Evolutionary conservation across 2,888 invertebrate genomes (phyloP).

Genomic region (Erebia palarica): DNA sequence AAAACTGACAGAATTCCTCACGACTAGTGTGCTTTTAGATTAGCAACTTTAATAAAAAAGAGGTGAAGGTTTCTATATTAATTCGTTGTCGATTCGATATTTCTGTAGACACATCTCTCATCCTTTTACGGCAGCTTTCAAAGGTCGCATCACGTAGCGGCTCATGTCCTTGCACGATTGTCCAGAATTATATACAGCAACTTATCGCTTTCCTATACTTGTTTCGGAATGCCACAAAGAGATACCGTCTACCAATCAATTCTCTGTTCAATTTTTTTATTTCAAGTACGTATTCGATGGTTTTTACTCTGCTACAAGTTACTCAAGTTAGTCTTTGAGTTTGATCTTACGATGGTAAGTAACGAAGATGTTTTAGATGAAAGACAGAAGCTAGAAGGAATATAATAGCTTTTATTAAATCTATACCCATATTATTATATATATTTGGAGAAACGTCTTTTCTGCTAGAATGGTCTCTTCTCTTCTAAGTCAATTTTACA

Average conservation of each 20-base stretch:
- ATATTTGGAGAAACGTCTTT: too few species aligned
- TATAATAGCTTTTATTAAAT: too few species aligned
- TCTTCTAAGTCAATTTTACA: too few species aligned
- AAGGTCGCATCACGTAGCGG: not conserved
- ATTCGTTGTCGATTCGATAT: constrained; percentile 4
- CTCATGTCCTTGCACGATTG: not conserved
- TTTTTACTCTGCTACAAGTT: not conserved
- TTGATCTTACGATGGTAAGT: not conserved
- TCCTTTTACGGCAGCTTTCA: constrained; percentile 10
- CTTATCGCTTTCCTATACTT: not conserved
- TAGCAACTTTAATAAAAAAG: not conserved
- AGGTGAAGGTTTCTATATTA: not conserved
- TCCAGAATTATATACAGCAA: constrained; percentile 4
- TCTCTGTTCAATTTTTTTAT: not conserved
- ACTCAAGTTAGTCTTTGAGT: not conserved
- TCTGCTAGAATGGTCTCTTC: too few species aligned
- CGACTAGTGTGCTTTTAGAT: not conserved
- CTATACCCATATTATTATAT: too few species aligned
- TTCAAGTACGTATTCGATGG: not conserved
- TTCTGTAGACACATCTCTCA: constrained; percentile 1
- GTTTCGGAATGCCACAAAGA: not conserved
- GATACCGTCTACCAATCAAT: not conserved
- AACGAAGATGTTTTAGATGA: too few species aligned
- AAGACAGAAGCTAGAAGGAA: too few species aligned
- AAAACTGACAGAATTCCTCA: not conserved